Base-by-base conservation (phyloP, 2,113 vertebrate genomes). In the Beaufortia kweichowensis region DNA sequence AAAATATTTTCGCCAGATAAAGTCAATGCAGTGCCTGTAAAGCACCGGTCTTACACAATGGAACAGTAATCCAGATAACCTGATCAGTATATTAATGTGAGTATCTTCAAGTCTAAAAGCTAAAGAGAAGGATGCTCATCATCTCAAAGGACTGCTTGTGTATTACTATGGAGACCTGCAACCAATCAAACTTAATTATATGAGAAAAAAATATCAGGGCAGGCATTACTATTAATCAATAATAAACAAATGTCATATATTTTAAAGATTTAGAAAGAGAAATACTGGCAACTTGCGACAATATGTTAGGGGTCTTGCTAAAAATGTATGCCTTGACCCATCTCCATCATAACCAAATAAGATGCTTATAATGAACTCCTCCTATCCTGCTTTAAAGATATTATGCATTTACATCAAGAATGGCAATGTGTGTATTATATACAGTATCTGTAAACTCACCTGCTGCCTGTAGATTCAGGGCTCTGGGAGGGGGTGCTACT, bases 381-480 rank as follows among this genome's bases (percentile, higher is more conserved):
- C 2, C 4, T 33, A 6, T 4, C 2, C 35, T 39, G 11, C 7
- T 23, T 43, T 6, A 64, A 7, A 65, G 21, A 8, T 12, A 65
- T 26, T 24, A 0, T 65, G 21, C 21, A 43, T 65, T 65, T 65
- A 4, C 24, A 43, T 65, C 41, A 65, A 33, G 6, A 11, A 41
- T n/a, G 11, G 43, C 39, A 33, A 53, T 62, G n/a, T 79, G 56
- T 53, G 67, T 15, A 4, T 41, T 65, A 12, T 24, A n/a, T n/a
- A n/a, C n/a, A n/a, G 5, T 3, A 35, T 56, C 17, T 67, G 65
- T 24, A 41, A 41, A 59, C 76, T 76, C 24, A 92, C 92, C 88
- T 89, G 86, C 48, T 64, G 4, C 75, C 46, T 29, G 84, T 26
- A 0, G 85, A 85, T 29, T 89, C 87, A 4, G 85, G 79, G 65